A percentile compares a stretch with the other conserved stretches of the same genome.
Conservation (phyloP, 2,113 vertebrate species). For the Solea senegalensis region DNA sequence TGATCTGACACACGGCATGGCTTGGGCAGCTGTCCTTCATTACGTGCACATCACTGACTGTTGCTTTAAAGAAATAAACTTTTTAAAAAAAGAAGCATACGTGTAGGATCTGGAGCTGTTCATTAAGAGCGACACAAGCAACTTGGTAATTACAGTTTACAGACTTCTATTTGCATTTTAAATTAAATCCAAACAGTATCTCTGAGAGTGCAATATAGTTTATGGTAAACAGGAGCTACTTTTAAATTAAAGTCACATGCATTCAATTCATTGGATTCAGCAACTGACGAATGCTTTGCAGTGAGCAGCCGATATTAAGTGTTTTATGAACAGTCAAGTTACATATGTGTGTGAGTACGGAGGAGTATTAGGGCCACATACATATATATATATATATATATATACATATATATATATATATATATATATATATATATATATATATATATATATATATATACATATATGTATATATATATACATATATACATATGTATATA, state of each 20-base stretch:
- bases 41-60: conserved; percentile 33
- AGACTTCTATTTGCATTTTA: neutral
- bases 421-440: too few species aligned
- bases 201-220: neutral
- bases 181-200: neutral
- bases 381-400: too few species aligned
- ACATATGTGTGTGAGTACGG: too few species aligned
- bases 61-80: too few species aligned
- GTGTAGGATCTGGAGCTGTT: neutral
- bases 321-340: neutral
- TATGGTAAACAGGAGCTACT: neutral
- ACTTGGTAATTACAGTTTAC: neutral
- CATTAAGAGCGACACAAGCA: neutral
- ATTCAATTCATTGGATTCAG: conserved; percentile 4
- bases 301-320: neutral
- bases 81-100: neutral
- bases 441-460: too few species aligned
- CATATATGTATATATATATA: too few species aligned
- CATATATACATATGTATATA: too few species aligned
- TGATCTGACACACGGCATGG: conserved; percentile 67
- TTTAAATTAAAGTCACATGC: conserved; percentile 10
- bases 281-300: neutral
- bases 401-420: too few species aligned
- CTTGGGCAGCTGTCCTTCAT: conserved; percentile 6
- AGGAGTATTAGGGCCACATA: too few species aligned